These are phyloP conservation scores for Hemaris fuciformis DNA, from an alignment of 2,888 invertebrate genomes.

Conservation along the genomic window DNA sequence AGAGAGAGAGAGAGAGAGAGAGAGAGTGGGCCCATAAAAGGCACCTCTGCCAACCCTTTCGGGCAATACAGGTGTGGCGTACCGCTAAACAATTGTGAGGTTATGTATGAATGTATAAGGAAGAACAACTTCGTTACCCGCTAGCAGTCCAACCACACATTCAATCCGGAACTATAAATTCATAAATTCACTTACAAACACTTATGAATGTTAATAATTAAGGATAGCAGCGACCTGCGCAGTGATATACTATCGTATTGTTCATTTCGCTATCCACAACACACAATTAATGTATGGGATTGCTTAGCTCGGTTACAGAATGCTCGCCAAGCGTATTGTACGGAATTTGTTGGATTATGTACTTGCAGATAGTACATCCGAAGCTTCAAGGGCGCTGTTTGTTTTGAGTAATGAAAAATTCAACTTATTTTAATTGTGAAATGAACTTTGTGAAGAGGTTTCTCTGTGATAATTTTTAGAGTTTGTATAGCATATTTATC, in stretches of 20 bases:
- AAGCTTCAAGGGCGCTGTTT: too few species aligned
- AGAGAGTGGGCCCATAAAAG: neutral
- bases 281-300: neutral
- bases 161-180: constrained; percentile 47
- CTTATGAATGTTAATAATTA: constrained; percentile 74
- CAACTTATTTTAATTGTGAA: too few species aligned
- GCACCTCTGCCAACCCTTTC: neutral
- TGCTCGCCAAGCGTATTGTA: neutral
- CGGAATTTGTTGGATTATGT: neutral
- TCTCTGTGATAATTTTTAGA: too few species aligned
- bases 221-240: constrained; percentile 31
- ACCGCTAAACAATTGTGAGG: too few species aligned
- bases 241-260: neutral
- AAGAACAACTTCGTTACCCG: constrained; percentile 21
- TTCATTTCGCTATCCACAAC: neutral
- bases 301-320: neutral
- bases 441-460: too few species aligned
- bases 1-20: too few species aligned
- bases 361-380: too few species aligned
- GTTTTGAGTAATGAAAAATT: too few species aligned
- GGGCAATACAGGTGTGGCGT: too few species aligned
- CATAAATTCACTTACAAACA: constrained; percentile 71
- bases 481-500: too few species aligned
- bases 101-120: too few species aligned
- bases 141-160: constrained; percentile 32